Evolutionary conservation across 2,113 vertebrate species (phyloP).

Genomic region (Globicephala melas): DNA sequence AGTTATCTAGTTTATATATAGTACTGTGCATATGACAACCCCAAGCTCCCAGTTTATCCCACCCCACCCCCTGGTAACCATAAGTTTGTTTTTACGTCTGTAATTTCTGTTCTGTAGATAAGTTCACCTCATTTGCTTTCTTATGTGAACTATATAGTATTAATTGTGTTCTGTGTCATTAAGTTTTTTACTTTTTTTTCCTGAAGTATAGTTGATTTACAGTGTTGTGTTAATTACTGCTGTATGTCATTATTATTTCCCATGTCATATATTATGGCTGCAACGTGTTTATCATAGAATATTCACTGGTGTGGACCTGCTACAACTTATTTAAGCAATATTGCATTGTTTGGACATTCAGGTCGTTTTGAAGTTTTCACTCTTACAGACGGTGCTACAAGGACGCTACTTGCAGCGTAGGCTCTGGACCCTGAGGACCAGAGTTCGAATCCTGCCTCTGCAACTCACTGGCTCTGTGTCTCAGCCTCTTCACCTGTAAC

Average conservation of each 20-base stretch:
- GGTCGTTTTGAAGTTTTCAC: not conserved
- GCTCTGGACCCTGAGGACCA: not conserved
- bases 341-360: not conserved
- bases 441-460: not conserved
- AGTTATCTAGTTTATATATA: no score
- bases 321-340: not conserved
- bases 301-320: not conserved
- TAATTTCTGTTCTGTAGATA: no score
- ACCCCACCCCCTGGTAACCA: no score
- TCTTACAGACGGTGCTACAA: not conserved
- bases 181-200: no score
- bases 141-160: not conserved
- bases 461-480: not conserved
- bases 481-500: not conserved
- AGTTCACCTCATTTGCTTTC: not conserved
- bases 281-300: not conserved
- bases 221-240: no score
- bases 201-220: no score
- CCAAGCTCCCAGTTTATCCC: no score
- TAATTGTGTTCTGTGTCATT: not conserved
- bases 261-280: not conserved
- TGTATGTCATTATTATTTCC: not conserved
- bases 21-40: no score
- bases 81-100: no score
- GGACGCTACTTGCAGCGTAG: not conserved